Percentiles rank a stretch among this genome's conserved stretches.
These are phyloP conservation scores for Trinectes maculatus DNA, from an alignment of 2,113 vertebrate genomes.

Conservation along the genomic window DNA sequence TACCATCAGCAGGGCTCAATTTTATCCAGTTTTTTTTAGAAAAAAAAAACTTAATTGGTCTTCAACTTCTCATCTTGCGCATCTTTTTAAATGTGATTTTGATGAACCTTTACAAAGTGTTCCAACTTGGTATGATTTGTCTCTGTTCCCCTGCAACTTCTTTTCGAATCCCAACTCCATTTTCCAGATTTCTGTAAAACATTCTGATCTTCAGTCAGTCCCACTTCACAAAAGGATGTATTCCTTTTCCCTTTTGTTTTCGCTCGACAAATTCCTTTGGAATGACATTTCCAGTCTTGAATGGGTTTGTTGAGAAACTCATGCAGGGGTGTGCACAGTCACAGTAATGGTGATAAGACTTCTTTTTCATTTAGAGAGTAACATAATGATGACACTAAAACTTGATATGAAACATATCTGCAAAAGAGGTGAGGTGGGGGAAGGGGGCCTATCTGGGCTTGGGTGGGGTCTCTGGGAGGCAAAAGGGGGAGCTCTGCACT, in stretches of 20 bases:
- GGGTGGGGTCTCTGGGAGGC: constrained; percentile 80
- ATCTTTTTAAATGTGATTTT: constrained; percentile 76
- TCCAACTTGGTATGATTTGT: constrained; percentile 74
- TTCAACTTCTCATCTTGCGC: constrained; percentile 69
- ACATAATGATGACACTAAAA: constrained; percentile 98
- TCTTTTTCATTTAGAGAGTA: constrained; percentile 92
- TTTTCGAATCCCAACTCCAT: constrained; percentile 66
- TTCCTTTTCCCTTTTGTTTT: constrained; percentile 71
- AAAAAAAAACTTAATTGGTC: constrained; percentile 69
- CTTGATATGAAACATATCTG: constrained; percentile 96
- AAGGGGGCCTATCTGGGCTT: constrained; percentile 80
- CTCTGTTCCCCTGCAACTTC: constrained; percentile 72
- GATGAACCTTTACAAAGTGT: constrained; percentile 83
- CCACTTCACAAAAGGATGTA: constrained; percentile 71
- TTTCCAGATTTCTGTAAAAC: constrained; percentile 71
- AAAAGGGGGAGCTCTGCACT: constrained; percentile 72
- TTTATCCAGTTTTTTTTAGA: constrained; percentile 76
- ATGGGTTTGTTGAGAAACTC: constrained; percentile 91
- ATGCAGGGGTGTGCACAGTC: constrained; percentile 98
- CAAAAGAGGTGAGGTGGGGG: constrained; percentile 86
- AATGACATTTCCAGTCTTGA: constrained; percentile 87
- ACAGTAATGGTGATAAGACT: constrained; percentile 92
- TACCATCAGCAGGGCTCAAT: constrained; percentile 81
- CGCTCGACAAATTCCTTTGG: constrained; percentile 79
- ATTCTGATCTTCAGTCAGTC: constrained; percentile 77